Evolutionary conservation across 1,140 invertebrate genomes (phyloP).

Genomic region (Vanessa tameamea): DNA sequence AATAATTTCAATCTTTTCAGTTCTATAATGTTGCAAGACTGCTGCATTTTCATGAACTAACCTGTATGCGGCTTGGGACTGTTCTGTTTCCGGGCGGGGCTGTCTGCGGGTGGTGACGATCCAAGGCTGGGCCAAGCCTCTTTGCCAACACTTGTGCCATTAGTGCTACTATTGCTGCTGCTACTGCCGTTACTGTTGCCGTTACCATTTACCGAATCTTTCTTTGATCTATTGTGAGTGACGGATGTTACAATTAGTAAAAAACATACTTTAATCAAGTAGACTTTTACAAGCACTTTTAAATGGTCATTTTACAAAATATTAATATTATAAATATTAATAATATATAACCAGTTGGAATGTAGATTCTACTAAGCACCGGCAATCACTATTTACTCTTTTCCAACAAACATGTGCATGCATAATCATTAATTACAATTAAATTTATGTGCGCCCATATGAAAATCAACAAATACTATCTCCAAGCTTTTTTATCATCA

Average conservation of each 20-base stretch:
- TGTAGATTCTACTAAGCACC: no score
- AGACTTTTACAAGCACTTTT: no score
- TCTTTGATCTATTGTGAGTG: conserved; percentile 62
- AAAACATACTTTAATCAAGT: no score
- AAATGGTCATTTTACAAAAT: no score
- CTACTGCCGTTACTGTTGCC: conserved; percentile 49
- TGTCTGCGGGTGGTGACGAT: conserved; percentile 75
- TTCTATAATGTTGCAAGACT: background rate
- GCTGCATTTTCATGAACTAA: conserved; percentile 12
- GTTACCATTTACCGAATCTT: conserved; percentile 68
- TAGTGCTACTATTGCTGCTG: conserved; percentile 48
- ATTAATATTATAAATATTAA: no score
- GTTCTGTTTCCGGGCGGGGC: conserved; percentile 61
- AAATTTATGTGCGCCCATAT: no score
- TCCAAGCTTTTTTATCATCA: no score
- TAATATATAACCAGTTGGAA: no score
- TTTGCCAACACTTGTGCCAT: conserved; percentile 65
- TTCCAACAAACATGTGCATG: no score
- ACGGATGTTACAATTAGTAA: background rate
- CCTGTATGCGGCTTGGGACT: conserved; percentile 66
- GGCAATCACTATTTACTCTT: no score
- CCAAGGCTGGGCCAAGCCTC: conserved; percentile 86
- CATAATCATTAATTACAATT: no score
- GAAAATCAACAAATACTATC: no score
- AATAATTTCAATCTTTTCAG: background rate